Percentiles rank a stretch among this genome's conserved stretches.
These are phyloP conservation scores for Mythimna vitellina DNA, from an alignment of 2,888 invertebrate genomes.

Conservation along the genomic window DNA sequence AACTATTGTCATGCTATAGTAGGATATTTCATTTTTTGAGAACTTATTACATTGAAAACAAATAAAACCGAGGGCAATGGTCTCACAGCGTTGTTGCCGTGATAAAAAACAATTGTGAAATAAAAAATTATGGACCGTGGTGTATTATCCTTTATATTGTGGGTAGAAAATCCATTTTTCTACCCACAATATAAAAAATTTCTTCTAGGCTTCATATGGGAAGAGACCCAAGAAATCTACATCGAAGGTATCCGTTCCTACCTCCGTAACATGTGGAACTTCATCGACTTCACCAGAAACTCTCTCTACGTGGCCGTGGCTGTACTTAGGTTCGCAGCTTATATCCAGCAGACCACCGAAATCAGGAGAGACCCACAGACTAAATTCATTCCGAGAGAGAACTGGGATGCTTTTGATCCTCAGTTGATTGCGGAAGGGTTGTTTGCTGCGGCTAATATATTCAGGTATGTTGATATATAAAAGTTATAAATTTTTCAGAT, in stretches of 20 bases:
- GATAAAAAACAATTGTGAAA: too few species aligned
- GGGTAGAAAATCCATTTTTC: too few species aligned
- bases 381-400: constrained; percentile 94
- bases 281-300: constrained; percentile 98
- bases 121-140: too few species aligned
- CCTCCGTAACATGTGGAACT: constrained; percentile 98
- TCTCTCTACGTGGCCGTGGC: constrained; percentile 95
- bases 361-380: constrained; percentile 92
- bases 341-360: constrained; percentile 93
- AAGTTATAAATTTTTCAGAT: too few species aligned
- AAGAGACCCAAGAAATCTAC: constrained; percentile 97
- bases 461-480: constrained; percentile 90
- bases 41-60: too few species aligned
- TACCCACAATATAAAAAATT: too few species aligned
- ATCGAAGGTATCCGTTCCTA: constrained; percentile 96
- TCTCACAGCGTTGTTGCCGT: too few species aligned
- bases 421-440: constrained; percentile 97
- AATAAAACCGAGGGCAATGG: too few species aligned
- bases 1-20: too few species aligned
- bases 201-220: constrained; percentile 95
- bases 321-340: constrained; percentile 93
- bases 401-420: constrained; percentile 98
- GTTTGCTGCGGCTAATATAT: constrained; percentile 98
- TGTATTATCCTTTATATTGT: too few species aligned
- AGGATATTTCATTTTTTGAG: too few species aligned